A percentile compares a stretch with the other conserved stretches of the same genome.
Conservation (phyloP, 2,888 invertebrate genomes). For the Tinea pellionella region DNA sequence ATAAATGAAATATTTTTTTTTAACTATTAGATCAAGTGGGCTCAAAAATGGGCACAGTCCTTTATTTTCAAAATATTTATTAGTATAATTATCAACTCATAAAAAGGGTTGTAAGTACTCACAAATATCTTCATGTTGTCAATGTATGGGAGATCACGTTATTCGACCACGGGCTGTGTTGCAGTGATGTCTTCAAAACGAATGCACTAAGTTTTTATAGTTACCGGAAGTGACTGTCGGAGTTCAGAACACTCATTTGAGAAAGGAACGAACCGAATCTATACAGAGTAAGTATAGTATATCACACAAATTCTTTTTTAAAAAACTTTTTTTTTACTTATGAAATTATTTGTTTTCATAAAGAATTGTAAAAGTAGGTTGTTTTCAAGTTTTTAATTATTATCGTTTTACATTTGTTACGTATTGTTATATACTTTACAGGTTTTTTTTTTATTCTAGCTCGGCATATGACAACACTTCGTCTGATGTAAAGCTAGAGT, state of each 20-base stretch:
- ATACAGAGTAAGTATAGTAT: neutral
- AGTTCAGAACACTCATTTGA: conserved; percentile 26
- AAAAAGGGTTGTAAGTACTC: conserved; percentile 28
- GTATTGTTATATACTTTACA: too few relatives aligned
- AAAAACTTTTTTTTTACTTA: neutral
- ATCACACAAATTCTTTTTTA: neutral
- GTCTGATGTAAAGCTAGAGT: too few relatives aligned
- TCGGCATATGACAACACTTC: too few relatives aligned
- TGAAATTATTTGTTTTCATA: neutral
- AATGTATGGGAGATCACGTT: conserved; percentile 30
- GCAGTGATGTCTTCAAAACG: conserved; percentile 42
- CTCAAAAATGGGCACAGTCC: too few relatives aligned
- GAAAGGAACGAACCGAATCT: conserved; percentile 38
- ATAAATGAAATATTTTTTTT: too few relatives aligned
- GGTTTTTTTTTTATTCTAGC: too few relatives aligned
- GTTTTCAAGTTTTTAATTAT: neutral
- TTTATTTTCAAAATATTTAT: too few relatives aligned
- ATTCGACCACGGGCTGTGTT: conserved; percentile 29
- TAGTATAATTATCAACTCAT: too few relatives aligned
- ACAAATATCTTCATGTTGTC: conserved; percentile 62
- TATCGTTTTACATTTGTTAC: too few relatives aligned
- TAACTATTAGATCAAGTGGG: too few relatives aligned
- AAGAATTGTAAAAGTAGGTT: neutral
- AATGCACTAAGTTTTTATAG: conserved; percentile 60
- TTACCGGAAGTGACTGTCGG: conserved; percentile 54